Base-by-base conservation (phyloP, 2,888 invertebrate species). In the Acholoe squamosa region DNA sequence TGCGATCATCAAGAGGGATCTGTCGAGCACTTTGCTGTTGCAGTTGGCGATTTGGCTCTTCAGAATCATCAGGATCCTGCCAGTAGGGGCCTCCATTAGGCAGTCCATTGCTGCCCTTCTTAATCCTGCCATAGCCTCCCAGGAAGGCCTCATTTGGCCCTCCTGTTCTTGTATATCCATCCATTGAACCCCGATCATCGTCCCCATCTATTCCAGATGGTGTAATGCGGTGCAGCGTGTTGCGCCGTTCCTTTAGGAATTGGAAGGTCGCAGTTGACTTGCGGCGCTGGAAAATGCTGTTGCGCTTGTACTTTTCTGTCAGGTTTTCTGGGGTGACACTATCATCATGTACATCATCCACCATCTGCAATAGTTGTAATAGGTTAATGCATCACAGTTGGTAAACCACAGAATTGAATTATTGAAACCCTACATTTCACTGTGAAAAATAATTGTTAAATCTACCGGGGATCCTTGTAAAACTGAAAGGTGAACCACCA, bases 281-380 rank as follows among this genome's bases (percentile, higher is more conserved):
- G 5, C n/a, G 5, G 33, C 84, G 19, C 10, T 22, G 16, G 34
- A 84, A n/a, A 10, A n/a, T 19, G 34, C 25, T 25, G 19, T 33
- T 33, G 7, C 43, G 34, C 14, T 43, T 33, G 51, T 84, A 71
- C 3, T 1, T 71, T 0, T 14, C 16, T 1, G 84, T 28, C 34
- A 84, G 84, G 14, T 33, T 22, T 19, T 84, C 84, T 28, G 84
- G 84, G 34, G 84, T 34, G 1, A 3, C 28, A 16, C 25, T 22
- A 0, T 84, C 84, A 25, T 84, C 84, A 16, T 84, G 43, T 1
- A 84, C 84, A n/a, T 84, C 43, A 10, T 84, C 84, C n/a, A 28
- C 28, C 28, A 84, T 22, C 84, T 84, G 51, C 0, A 84, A 10
- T 16, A 16, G n/a, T n/a, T n/a, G n/a, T n/a, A n/a, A n/a, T n/a